Conservation (phyloP, 1,140 invertebrate genomes). For the Trichonephila clavata region DNA sequence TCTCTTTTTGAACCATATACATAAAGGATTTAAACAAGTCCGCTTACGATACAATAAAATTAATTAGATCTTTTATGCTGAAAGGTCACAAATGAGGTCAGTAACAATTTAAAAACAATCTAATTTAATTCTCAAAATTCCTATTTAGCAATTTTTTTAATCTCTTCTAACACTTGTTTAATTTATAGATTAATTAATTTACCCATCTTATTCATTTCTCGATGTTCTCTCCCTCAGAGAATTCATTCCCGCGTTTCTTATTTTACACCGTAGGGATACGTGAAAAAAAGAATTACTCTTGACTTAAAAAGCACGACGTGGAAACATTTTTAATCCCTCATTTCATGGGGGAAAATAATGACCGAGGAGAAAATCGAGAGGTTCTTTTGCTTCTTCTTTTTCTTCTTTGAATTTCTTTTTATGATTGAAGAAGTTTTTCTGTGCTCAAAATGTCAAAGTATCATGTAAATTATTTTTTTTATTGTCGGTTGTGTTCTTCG, state of each 20-base stretch:
- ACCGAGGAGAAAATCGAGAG: background rate
- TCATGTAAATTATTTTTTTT: background rate
- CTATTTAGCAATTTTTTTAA: background rate
- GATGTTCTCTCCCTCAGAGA: background rate
- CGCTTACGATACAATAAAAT: background rate
- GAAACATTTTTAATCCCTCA: slow-evolving; percentile 14
- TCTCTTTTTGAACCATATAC: too few species aligned
- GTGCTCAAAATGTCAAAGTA: background rate
- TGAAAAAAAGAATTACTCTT: background rate
- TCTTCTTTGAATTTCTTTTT: background rate
- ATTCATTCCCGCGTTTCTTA: background rate
- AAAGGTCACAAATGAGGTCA: background rate
- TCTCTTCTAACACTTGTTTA: background rate
- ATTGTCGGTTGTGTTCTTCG: background rate
- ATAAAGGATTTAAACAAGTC: too few species aligned
- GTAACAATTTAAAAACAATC: background rate
- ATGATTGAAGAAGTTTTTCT: background rate
- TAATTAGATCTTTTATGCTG: background rate
- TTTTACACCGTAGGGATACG: background rate
- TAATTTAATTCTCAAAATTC: background rate
- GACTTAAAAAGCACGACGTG: background rate
- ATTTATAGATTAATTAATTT: slow-evolving; percentile 9
- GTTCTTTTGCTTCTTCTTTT: background rate
- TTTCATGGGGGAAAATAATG: background rate
- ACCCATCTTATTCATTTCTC: background rate